These are phyloP conservation scores for Chloropsis cyanopogon DNA, from an alignment of 2,113 vertebrate species.

Conservation along the genomic window DNA sequence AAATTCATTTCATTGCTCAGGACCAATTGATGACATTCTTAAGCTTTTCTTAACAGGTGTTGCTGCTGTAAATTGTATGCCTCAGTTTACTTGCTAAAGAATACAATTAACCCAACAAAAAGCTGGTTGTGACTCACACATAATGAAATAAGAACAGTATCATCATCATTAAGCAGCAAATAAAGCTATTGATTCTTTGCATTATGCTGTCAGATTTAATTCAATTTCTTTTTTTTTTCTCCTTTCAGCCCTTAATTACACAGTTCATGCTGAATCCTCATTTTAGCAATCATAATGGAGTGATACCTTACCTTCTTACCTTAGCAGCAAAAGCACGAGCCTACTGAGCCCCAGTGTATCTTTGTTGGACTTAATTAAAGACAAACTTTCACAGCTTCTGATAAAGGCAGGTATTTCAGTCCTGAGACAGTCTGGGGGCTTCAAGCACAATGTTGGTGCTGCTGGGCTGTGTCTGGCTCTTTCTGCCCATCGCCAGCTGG, in stretches of 20 bases:
- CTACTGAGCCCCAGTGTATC: slow-evolving; percentile 16
- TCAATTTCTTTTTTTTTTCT: slow-evolving; percentile 54
- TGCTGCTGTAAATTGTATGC: slow-evolving; percentile 31
- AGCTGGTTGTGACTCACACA: slow-evolving; percentile 56
- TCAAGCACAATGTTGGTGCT: neutral
- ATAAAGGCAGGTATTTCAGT: slow-evolving; percentile 21
- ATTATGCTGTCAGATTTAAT: slow-evolving; percentile 66
- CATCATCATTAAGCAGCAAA: slow-evolving; percentile 71
- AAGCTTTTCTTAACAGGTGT: slow-evolving; percentile 47
- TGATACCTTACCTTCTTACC: slow-evolving; percentile 49
- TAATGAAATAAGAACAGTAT: slow-evolving; percentile 65
- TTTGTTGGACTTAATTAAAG: slow-evolving; percentile 69
- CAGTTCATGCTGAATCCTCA: slow-evolving; percentile 55
- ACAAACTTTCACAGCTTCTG: slow-evolving; percentile 5
- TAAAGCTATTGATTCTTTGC: slow-evolving; percentile 71
- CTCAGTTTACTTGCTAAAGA: slow-evolving; percentile 63
- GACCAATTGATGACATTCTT: slow-evolving; percentile 37
- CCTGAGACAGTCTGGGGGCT: neutral
- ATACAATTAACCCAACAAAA: slow-evolving; percentile 50
- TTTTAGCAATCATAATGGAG: slow-evolving; percentile 52
- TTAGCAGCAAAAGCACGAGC: slow-evolving; percentile 50
- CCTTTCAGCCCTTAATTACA: slow-evolving; percentile 60
- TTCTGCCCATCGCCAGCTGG: neutral
- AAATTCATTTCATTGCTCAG: neutral
- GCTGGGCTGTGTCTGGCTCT: neutral